phyloP scores from a whole-genome alignment of 2,888 invertebrate species.

The Rhagonycha lutea region DNA sequence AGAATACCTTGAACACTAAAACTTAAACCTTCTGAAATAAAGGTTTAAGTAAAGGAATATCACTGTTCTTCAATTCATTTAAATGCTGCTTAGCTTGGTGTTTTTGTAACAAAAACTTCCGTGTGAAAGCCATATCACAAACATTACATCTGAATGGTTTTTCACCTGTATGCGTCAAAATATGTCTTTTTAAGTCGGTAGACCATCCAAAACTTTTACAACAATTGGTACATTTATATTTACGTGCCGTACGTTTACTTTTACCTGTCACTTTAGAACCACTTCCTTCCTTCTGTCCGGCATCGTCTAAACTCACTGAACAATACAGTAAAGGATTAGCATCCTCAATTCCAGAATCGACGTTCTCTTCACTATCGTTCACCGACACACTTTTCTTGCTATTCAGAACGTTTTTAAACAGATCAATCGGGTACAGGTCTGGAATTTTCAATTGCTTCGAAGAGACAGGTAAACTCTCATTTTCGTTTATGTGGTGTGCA shows the following conservation, averaged over 20 bases:
- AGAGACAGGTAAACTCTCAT: conserved; percentile 1
- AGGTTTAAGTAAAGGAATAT: neutral
- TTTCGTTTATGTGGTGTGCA: conserved; percentile 44
- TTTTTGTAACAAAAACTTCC: conserved; percentile 54
- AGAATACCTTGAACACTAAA: neutral
- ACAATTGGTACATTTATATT: conserved; percentile 51
- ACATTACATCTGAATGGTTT: conserved; percentile 50
- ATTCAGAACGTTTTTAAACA: neutral
- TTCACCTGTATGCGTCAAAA: conserved; percentile 54
- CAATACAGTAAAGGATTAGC: conserved; percentile 6
- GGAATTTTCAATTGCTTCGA: conserved; percentile 33
- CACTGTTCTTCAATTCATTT: neutral
- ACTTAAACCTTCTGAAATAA: neutral
- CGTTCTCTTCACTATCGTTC: conserved; percentile 5
- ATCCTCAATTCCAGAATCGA: conserved; percentile 4
- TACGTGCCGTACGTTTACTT: conserved; percentile 32
- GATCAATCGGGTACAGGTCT: conserved; percentile 39
- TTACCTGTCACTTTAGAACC: conserved; percentile 8
- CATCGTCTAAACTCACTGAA: conserved; percentile 17
- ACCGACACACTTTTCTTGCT: neutral
- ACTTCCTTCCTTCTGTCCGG: neutral
- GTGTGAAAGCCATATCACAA: conserved; percentile 52
- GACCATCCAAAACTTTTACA: conserved; percentile 53
- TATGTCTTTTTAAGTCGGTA: conserved; percentile 54
- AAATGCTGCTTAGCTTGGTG: conserved; percentile 46